Conservation (phyloP, 2,888 invertebrate species). For the Eretmocerus hayati region DNA sequence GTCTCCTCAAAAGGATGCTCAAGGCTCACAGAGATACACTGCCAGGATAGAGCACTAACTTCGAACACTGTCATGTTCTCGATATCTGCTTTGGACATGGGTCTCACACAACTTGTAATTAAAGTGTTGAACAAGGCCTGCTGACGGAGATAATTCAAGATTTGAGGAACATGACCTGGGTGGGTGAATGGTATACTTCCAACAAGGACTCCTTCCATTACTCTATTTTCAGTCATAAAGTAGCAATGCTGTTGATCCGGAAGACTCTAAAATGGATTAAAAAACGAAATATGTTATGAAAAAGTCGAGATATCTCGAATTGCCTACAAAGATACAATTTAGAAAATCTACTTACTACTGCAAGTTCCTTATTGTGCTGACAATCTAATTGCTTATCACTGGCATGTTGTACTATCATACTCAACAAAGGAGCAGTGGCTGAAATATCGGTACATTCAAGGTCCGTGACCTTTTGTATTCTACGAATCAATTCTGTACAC, state of each 20-base stretch:
- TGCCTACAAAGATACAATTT: background rate
- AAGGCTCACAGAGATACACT: slow-evolving; percentile 81
- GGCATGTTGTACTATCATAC: slow-evolving; percentile 70
- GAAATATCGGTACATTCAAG: slow-evolving; percentile 54
- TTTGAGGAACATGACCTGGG: slow-evolving; percentile 84
- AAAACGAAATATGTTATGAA: background rate
- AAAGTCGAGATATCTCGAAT: background rate
- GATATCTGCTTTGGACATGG: slow-evolving; percentile 68
- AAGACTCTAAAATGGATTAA: slow-evolving; percentile 57
- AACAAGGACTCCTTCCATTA: slow-evolving; percentile 69
- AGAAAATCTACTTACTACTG: slow-evolving; percentile 61
- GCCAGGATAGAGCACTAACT: slow-evolving; percentile 82
- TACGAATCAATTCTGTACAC: slow-evolving; percentile 66
- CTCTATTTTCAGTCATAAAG: slow-evolving; percentile 78
- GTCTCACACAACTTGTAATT: slow-evolving; percentile 80
- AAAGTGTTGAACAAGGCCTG: slow-evolving; percentile 89
- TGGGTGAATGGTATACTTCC: slow-evolving; percentile 86
- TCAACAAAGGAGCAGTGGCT: slow-evolving; percentile 60
- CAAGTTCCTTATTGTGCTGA: slow-evolving; percentile 69
- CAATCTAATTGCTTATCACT: slow-evolving; percentile 69
- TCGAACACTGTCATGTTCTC: slow-evolving; percentile 84
- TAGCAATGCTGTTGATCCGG: slow-evolving; percentile 93
- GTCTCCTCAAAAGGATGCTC: slow-evolving; percentile 90
- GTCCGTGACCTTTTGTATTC: slow-evolving; percentile 59
- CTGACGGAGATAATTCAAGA: slow-evolving; percentile 75